Evolutionary conservation across 2,888 invertebrate genomes (phyloP).

Genomic region (Hemithea aestivaria): DNA sequence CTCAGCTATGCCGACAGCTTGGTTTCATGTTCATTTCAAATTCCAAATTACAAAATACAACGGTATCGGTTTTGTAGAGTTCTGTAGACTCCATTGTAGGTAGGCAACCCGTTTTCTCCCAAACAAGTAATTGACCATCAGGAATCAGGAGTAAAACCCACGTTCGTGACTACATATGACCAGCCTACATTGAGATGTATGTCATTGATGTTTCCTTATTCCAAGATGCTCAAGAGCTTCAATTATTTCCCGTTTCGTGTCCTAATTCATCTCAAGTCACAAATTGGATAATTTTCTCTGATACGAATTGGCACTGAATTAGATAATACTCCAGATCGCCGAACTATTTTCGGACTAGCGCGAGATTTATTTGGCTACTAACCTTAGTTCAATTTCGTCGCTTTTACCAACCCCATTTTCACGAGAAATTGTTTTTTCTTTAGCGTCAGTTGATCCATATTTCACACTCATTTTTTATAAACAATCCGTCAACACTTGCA

Average conservation of each 20-base stretch:
- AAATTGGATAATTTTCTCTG: constrained; percentile 52
- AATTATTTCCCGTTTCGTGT: constrained; percentile 42
- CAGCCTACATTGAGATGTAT: not conserved
- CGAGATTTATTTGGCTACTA: constrained; percentile 22
- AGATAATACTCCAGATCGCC: constrained; percentile 29
- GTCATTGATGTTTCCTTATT: constrained; percentile 25
- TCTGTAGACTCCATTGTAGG: too few relatives aligned
- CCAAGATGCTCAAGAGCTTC: constrained; percentile 16
- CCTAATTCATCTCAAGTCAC: constrained; percentile 35
- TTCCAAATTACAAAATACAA: too few relatives aligned
- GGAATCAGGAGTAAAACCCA: not conserved
- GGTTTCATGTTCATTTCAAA: too few relatives aligned
- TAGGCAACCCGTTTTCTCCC: too few relatives aligned
- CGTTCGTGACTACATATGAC: not conserved
- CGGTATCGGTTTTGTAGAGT: too few relatives aligned
- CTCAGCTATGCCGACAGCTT: too few relatives aligned
- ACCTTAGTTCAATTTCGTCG: constrained; percentile 54
- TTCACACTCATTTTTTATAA: constrained; percentile 48
- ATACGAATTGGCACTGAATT: constrained; percentile 35
- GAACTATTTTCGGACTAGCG: constrained; percentile 13
- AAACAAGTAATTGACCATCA: not conserved
- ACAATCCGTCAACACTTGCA: constrained; percentile 21
- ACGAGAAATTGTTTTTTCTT: constrained; percentile 43
- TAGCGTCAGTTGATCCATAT: constrained; percentile 60
- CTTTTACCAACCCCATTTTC: constrained; percentile 40